phyloP scores from a whole-genome alignment of 2,797 vertebrate genomes.

The Pelodytes ibericus region DNA sequence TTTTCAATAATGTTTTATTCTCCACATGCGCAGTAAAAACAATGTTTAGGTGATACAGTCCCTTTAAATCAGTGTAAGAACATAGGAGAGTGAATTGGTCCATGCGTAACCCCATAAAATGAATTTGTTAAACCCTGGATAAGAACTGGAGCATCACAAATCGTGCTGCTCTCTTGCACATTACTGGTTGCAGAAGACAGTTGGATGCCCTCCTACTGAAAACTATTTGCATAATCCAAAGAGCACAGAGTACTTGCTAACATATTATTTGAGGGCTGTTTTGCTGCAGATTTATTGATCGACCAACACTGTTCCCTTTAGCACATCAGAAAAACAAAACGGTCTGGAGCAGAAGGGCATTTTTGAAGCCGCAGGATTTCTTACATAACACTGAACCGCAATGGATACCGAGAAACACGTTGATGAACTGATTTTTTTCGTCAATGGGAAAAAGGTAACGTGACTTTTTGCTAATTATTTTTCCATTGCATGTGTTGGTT shows the following conservation, averaged over 20 bases:
- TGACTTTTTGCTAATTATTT: background rate
- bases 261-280: background rate
- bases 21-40: no score
- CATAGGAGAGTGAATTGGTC: background rate
- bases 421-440: constrained; percentile 77
- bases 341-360: background rate
- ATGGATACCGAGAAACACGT: constrained; percentile 57
- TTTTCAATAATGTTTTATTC: no score
- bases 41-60: no score
- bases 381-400: background rate
- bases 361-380: background rate
- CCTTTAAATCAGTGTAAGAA: no score
- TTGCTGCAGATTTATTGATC: background rate
- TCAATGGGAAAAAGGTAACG: constrained; percentile 79
- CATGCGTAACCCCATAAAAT: background rate
- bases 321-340: background rate
- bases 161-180: background rate
- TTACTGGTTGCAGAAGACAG: constrained; percentile 26
- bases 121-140: background rate
- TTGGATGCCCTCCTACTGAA: background rate
- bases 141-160: constrained; percentile 4
- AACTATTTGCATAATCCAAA: background rate
- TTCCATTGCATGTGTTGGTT: no score
- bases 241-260: background rate
- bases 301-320: background rate